Evolutionary conservation across 92 coral and sea anemone species (phyloP).

Genomic region (Paramuricea clavata): DNA sequence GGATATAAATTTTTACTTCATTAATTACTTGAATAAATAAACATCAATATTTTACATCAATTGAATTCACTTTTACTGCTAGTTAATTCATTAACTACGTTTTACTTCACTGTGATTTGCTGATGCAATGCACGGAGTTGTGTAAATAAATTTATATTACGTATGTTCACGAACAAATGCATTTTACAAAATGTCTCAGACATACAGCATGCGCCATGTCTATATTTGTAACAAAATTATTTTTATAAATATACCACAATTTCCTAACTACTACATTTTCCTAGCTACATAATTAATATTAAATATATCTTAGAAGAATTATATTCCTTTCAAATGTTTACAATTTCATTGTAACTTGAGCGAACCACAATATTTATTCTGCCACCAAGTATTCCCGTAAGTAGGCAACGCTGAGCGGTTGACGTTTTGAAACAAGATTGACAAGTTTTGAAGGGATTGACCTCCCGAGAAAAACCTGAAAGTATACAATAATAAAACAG

Average conservation of each 20-base stretch:
- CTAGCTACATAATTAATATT: neutral
- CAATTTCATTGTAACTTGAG: neutral
- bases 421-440: slow-evolving; percentile 91
- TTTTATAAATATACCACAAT: neutral
- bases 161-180: too few relatives aligned
- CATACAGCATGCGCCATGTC: too few relatives aligned
- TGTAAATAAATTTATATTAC: too few relatives aligned
- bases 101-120: too few relatives aligned
- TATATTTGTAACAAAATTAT: too few relatives aligned
- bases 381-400: slow-evolving; percentile 86
- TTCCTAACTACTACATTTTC: neutral
- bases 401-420: slow-evolving; percentile 94
- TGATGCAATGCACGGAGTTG: too few relatives aligned
- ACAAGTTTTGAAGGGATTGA: slow-evolving; percentile 91
- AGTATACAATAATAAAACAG: neutral
- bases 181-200: too few relatives aligned
- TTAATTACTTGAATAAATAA: too few relatives aligned
- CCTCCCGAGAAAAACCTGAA: slow-evolving; percentile 91
- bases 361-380: slow-evolving; percentile 6
- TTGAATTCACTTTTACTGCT: too few relatives aligned
- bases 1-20: too few relatives aligned
- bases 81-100: too few relatives aligned
- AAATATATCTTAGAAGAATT: slow-evolving; percentile 1
- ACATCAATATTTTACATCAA: too few relatives aligned
- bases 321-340: neutral